These are phyloP conservation scores for Temnopleurus reevesii DNA, from an alignment of 53 echinoderm and acorn worm genomes.

Conservation along the genomic window DNA sequence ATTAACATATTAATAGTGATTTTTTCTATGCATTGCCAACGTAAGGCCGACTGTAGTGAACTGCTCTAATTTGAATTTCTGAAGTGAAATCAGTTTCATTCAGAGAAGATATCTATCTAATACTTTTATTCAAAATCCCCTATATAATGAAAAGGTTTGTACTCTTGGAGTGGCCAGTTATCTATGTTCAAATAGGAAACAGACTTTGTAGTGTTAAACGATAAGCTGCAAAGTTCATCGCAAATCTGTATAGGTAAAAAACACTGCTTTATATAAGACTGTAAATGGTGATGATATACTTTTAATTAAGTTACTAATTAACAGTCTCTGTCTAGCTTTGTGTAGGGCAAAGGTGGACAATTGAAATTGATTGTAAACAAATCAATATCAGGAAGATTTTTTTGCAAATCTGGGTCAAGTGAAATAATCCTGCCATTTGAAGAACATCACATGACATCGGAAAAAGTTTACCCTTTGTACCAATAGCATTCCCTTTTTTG, in stretches of 20 bases:
- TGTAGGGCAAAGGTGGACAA: not conserved
- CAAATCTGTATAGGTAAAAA: not conserved
- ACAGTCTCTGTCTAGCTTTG: not conserved
- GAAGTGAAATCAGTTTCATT: no score
- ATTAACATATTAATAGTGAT: no score
- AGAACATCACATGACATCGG: no score
- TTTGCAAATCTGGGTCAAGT: no score
- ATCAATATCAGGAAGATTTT: not conserved
- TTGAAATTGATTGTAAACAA: not conserved
- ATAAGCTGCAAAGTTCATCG: not conserved
- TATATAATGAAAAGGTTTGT: no score
- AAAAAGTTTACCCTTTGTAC: no score
- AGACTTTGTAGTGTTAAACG: not conserved
- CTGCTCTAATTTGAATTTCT: no score
- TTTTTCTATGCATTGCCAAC: no score
- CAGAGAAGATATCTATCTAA: no score
- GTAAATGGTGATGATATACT: not conserved
- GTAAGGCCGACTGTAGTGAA: no score
- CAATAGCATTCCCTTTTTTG: no score
- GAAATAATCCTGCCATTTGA: not conserved
- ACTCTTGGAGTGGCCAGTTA: not conserved
- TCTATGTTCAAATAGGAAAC: not conserved
- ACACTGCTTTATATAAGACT: not conserved
- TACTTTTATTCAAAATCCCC: no score
- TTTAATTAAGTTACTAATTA: not conserved